Base-by-base conservation (phyloP, 2,888 invertebrate genomes). In the Cheiracanthium punctorium region DNA sequence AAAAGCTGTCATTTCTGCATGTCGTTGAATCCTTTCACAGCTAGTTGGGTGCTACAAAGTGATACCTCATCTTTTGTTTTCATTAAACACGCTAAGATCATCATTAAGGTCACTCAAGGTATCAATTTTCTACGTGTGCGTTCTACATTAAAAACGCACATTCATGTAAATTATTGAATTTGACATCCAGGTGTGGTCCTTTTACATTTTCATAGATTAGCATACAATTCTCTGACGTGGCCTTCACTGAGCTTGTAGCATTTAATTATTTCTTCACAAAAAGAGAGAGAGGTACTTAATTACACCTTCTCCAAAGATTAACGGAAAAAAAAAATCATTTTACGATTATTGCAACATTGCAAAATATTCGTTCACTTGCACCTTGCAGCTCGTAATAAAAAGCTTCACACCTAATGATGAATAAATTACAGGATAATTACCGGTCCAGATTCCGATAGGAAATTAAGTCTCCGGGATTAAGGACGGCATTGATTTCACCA, bases 241-340 rank as follows among this genome's bases (percentile, higher is more conserved):
- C 24, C 2, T 58, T 2, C 12, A 24, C 20, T 4, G 24, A 24
- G 4, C 20, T 24, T 12, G 24, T 4, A 58, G 58, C 58, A 58
- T 58, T 58, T 24, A 58, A 58, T 58, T 58, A 58, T 58, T 58
- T 58, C 58, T 7, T 58, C 58, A 58, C n/a, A n/a, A n/a, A n/a
- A n/a, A n/a, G n/a, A n/a, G n/a, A n/a, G n/a, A n/a, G 14, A 24
- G 48, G 2, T 12, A 17, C 24, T 58, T 24, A 24, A 58, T 58
- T 58, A 17, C 24, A 1, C 24, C 17, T 17, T 24, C 20, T 24
- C 24, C 58, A 24, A 12, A 24, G 58, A n/a, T 58, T 58, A 2
- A n/a, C n/a, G n/a, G n/a, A 7, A 37, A 37, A 37, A 37, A 58
- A 58, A 58, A 58, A 20, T 24, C 58, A 58, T 24, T 58, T 58